Evolutionary conservation across 2,797 vertebrate genomes (phyloP).

Genomic region (Fringilla coelebs): DNA sequence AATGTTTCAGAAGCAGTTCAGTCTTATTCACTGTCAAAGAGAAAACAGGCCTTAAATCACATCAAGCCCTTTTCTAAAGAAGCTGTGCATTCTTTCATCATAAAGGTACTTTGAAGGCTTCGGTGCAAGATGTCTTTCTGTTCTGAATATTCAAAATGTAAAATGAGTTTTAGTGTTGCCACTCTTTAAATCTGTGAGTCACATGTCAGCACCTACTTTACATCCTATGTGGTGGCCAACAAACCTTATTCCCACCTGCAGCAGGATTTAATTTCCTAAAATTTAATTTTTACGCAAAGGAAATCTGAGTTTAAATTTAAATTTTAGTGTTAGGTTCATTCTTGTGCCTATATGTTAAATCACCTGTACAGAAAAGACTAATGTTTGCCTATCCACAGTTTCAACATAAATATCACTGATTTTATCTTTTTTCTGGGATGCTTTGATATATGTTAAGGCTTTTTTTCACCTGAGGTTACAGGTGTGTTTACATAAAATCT

Average conservation of each 20-base stretch:
- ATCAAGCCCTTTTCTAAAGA: background rate
- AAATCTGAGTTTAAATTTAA: background rate
- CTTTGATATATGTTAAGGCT: background rate
- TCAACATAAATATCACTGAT: background rate
- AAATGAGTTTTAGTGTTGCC: background rate
- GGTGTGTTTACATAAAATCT: slow-evolving; percentile 10
- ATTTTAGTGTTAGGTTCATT: background rate
- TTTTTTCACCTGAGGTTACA: background rate
- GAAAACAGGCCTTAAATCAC: background rate
- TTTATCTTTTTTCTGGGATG: background rate
- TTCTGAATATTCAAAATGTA: background rate
- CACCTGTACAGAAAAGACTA: background rate
- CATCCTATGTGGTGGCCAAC: background rate
- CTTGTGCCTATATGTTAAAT: background rate
- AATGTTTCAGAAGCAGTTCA: background rate
- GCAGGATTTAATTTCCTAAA: background rate
- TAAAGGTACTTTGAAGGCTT: background rate
- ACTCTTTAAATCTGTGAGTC: background rate
- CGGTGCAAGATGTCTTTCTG: background rate
- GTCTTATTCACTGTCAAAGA: background rate
- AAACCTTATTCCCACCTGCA: background rate
- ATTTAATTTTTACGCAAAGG: background rate
- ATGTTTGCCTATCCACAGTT: background rate
- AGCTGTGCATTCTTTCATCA: background rate
- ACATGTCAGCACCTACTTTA: background rate